A percentile compares a stretch with the other conserved stretches of the same genome.
Evolutionary conservation across 2,888 invertebrate genomes (phyloP).

Genomic region (Pteria penguin): DNA sequence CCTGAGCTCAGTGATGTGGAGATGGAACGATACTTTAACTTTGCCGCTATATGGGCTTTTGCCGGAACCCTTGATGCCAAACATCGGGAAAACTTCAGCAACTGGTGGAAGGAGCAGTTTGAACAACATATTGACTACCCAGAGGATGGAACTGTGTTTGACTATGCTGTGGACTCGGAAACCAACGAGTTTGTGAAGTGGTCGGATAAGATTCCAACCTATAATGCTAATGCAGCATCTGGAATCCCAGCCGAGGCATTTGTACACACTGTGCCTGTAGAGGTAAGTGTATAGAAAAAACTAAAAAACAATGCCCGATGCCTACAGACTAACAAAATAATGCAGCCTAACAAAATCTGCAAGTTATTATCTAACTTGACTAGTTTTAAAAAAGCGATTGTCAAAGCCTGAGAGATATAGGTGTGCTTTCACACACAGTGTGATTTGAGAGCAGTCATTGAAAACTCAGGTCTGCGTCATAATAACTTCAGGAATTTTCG

Average conservation of each 20-base stretch:
- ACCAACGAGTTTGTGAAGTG: slow-evolving; percentile 75
- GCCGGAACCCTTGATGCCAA: slow-evolving; percentile 74
- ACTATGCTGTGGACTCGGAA: slow-evolving; percentile 77
- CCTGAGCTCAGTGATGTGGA: slow-evolving; percentile 74
- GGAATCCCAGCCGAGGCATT: slow-evolving; percentile 78
- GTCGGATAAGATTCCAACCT: slow-evolving; percentile 75
- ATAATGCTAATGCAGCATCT: slow-evolving; percentile 73
- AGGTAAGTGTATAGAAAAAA: slow-evolving; percentile 55
- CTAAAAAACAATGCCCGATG: too few species aligned
- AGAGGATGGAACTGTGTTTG: slow-evolving; percentile 77
- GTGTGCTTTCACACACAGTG: too few species aligned
- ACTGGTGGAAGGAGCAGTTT: slow-evolving; percentile 78
- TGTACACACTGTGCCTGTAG: slow-evolving; percentile 76
- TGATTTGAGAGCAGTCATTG: too few species aligned
- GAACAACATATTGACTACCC: slow-evolving; percentile 74
- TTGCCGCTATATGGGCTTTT: slow-evolving; percentile 78
- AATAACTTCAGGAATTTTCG: too few species aligned
- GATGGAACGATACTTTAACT: slow-evolving; percentile 78
- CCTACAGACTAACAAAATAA: too few species aligned
- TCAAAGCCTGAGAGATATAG: too few species aligned
- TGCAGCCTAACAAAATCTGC: too few species aligned
- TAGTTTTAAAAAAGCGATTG: too few species aligned
- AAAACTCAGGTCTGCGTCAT: too few species aligned
- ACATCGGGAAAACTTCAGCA: slow-evolving; percentile 72
- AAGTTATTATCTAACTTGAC: too few species aligned